Evolutionary conservation across 2,113 vertebrate species (phyloP).

Genomic region (Aptenodytes patagonicus): DNA sequence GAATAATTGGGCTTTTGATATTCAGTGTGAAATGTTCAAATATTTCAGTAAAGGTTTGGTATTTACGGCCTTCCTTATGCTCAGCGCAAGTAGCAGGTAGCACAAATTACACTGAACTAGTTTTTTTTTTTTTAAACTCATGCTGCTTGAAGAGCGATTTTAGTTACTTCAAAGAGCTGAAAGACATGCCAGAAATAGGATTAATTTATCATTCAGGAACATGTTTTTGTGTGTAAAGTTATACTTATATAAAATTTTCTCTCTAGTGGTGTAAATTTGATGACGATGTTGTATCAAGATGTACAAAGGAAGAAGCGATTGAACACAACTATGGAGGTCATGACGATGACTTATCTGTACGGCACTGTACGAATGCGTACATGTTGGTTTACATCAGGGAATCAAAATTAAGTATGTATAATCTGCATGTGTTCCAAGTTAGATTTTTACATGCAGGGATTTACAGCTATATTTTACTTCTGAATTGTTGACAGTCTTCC

Average conservation of each 20-base stretch:
- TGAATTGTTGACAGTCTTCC: neutral
- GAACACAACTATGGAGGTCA: constrained; percentile 98
- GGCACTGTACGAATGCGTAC: constrained; percentile 97
- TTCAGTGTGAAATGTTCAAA: neutral
- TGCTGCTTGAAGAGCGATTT: neutral
- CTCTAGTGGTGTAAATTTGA: constrained; percentile 98
- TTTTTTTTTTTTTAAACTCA: neutral
- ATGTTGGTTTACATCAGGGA: constrained; percentile 99
- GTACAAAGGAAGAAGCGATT: constrained; percentile 97
- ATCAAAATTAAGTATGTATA: constrained; percentile 91
- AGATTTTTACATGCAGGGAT: fast-evolving
- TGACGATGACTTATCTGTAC: constrained; percentile 94
- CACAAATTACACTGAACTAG: neutral
- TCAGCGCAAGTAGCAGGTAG: neutral
- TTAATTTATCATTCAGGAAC: neutral
- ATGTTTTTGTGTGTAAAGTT: neutral
- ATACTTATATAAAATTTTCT: neutral
- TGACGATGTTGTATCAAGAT: constrained; percentile 95
- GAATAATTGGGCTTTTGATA: neutral
- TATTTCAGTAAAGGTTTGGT: neutral
- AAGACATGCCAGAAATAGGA: neutral
- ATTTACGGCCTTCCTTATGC: neutral
- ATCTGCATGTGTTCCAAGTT: neutral
- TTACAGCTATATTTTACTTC: neutral
- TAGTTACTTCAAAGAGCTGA: neutral